A percentile compares a stretch with the other conserved stretches of the same genome.
Evolutionary conservation across 2,888 invertebrate genomes (phyloP).

Genomic region (Tipula vernalis): DNA sequence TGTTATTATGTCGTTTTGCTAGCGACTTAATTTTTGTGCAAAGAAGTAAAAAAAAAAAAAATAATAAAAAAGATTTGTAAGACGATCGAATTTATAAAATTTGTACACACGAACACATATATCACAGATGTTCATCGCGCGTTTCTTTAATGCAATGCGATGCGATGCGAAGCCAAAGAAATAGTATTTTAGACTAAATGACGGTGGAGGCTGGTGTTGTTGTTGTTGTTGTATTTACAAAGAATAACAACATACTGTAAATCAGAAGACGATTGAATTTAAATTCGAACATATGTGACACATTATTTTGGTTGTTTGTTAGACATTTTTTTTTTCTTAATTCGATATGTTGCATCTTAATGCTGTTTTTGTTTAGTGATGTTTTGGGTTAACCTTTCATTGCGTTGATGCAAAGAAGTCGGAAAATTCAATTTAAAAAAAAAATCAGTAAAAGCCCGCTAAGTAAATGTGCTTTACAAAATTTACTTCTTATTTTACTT

Average conservation of each 20-base stretch:
- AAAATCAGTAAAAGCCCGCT: too few species aligned
- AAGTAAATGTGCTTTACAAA: too few species aligned
- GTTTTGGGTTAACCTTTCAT: not conserved
- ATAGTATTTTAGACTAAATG: not conserved
- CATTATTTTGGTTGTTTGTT: not conserved
- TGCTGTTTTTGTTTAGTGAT: not conserved
- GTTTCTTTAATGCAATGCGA: not conserved
- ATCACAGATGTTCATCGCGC: slow-evolving; percentile 4
- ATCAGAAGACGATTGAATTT: not conserved
- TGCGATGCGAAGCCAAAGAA: not conserved
- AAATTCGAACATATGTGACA: not conserved
- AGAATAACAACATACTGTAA: not conserved
- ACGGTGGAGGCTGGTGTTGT: not conserved
- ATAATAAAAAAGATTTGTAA: not conserved
- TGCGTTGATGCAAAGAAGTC: too few species aligned
- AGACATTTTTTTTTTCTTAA: not conserved
- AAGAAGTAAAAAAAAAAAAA: not conserved
- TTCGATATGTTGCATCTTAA: not conserved
- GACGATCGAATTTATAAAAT: not conserved
- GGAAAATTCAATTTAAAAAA: too few species aligned
- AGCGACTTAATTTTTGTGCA: not conserved
- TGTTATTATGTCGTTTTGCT: not conserved
- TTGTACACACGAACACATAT: not conserved
- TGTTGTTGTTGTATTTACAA: not conserved
- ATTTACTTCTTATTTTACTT: too few species aligned